phyloP scores from a whole-genome alignment of 2,113 vertebrate genomes.

The Burhinus bistriatus region DNA sequence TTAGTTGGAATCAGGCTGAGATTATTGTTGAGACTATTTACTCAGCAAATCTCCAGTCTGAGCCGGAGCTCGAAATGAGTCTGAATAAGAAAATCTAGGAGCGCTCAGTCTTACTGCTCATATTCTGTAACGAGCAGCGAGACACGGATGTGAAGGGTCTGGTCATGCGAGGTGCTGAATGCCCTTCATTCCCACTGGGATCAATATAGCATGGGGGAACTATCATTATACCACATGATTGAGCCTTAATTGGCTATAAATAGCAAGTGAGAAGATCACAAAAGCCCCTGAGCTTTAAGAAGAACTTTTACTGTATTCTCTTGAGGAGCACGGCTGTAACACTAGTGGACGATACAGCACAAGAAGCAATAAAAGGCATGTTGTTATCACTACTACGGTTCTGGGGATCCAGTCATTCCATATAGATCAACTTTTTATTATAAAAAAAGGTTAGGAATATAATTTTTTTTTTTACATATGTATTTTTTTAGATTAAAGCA shows the following conservation, averaged over 20 bases:
- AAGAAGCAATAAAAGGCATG: background rate
- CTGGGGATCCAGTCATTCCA: background rate
- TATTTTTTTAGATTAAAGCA: background rate
- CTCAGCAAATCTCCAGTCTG: conserved; percentile 87
- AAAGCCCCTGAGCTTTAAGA: background rate
- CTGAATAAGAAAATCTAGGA: conserved; percentile 71
- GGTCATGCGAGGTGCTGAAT: background rate
- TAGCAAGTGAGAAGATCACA: background rate
- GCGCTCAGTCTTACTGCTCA: conserved; percentile 6
- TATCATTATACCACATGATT: background rate
- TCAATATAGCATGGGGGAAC: background rate
- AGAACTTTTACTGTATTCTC: background rate
- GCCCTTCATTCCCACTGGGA: conserved; percentile 27
- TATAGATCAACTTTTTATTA: background rate
- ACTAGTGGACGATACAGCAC: background rate
- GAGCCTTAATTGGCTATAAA: conserved; percentile 1
- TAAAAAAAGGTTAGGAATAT: background rate
- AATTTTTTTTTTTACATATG: background rate
- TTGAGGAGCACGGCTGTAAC: background rate
- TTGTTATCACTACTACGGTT: background rate
- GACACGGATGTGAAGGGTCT: background rate
- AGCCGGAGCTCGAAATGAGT: conserved; percentile 83
- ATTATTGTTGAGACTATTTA: conserved; percentile 93
- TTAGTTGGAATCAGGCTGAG: conserved; percentile 90
- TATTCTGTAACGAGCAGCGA: conserved; percentile 18